Evolutionary conservation across 2,888 invertebrate genomes (phyloP).

Genomic region (Asteroscopus sphinx): DNA sequence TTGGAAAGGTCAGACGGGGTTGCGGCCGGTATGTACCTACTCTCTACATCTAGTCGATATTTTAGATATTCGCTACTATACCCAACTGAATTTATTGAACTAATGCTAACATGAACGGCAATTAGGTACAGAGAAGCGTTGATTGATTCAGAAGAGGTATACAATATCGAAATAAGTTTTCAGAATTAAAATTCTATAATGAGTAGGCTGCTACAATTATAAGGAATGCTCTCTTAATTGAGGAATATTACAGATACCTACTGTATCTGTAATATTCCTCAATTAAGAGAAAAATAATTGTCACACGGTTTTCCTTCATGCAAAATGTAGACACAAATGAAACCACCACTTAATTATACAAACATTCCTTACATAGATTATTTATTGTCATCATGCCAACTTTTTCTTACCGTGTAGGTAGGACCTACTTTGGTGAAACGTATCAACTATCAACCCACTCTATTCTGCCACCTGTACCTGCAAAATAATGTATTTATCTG

Average conservation of each 20-base stretch:
- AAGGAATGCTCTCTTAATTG: too few relatives aligned
- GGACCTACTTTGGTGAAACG: too few relatives aligned
- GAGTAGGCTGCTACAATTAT: too few relatives aligned
- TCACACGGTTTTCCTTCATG: neutral
- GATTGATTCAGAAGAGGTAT: neutral
- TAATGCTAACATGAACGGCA: neutral
- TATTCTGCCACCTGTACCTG: too few relatives aligned
- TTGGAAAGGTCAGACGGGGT: constrained; percentile 67
- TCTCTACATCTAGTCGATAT: constrained; percentile 10
- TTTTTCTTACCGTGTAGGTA: too few relatives aligned
- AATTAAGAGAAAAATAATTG: neutral
- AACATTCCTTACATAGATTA: neutral
- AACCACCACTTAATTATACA: neutral
- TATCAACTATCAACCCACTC: too few relatives aligned
- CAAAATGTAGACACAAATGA: constrained; percentile 5
- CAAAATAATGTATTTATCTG: too few relatives aligned
- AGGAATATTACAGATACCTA: too few relatives aligned
- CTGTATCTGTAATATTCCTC: too few relatives aligned
- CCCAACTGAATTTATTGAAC: constrained; percentile 23
- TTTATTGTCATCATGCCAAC: neutral
- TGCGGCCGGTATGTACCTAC: constrained; percentile 38
- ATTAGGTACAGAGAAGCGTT: neutral
- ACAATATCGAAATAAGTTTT: neutral
- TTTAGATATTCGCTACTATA: constrained; percentile 23
- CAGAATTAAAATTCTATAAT: neutral